phyloP scores from a whole-genome alignment of 2,888 invertebrate genomes.

The Sacculina carcini region DNA sequence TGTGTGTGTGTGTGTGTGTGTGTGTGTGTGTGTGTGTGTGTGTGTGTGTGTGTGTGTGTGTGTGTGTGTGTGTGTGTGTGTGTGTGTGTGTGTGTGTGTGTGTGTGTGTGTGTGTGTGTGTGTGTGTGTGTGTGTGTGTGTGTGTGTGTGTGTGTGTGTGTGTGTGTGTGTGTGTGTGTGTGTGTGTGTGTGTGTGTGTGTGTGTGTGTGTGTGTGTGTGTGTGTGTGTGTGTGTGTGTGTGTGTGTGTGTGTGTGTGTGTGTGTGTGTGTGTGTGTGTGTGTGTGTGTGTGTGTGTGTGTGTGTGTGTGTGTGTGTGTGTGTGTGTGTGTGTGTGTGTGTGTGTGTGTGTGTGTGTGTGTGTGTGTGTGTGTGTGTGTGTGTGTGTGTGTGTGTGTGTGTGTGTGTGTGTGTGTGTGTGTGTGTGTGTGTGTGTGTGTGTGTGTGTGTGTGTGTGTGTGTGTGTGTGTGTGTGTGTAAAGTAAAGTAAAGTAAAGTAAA shows the following conservation, averaged over 20 bases:
- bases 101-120: background rate
- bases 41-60: background rate
- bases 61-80: background rate
- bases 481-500: too few relatives aligned
- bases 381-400: background rate
- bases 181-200: background rate
- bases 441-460: background rate
- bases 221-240: background rate
- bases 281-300: background rate
- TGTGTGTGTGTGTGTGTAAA: background rate
- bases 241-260: background rate
- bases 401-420: background rate
- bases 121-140: background rate
- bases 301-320: background rate
- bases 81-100: background rate
- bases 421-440: background rate
- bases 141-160: background rate
- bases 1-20: background rate
- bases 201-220: background rate
- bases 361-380: background rate
- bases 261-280: background rate
- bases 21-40: background rate
- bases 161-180: background rate
- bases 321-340: background rate
- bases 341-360: background rate